phyloP scores from a whole-genome alignment of 2,797 vertebrate genomes.

The Pantherophis vulpinus region DNA sequence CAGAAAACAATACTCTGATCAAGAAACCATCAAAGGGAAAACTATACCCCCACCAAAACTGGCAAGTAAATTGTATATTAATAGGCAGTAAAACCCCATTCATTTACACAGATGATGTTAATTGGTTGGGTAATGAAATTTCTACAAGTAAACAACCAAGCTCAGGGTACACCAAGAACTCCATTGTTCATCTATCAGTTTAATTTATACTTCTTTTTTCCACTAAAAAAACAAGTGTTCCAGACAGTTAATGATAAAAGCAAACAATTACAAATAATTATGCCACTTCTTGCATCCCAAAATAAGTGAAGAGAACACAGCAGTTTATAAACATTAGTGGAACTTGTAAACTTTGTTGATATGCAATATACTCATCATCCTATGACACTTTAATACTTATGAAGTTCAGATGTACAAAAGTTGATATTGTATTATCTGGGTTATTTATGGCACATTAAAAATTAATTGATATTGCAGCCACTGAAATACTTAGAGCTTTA shows the following conservation, averaged over 20 bases:
- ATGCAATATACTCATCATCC: neutral
- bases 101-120: neutral
- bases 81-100: neutral
- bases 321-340: neutral
- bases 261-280: neutral
- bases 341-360: neutral
- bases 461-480: neutral
- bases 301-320: neutral
- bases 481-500: neutral
- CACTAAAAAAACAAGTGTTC: neutral
- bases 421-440: neutral
- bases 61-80: neutral
- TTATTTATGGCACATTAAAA: neutral
- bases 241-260: neutral
- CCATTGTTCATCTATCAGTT: neutral
- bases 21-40: neutral
- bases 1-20: neutral
- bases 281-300: neutral
- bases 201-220: neutral
- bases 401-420: neutral
- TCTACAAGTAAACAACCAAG: neutral
- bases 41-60: neutral
- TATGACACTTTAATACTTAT: neutral
- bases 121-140: neutral
- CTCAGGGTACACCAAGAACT: neutral